Evolutionary conservation across 64 coral and sea anemone genomes (phyloP).

Genomic region (Anthopleura sola): DNA sequence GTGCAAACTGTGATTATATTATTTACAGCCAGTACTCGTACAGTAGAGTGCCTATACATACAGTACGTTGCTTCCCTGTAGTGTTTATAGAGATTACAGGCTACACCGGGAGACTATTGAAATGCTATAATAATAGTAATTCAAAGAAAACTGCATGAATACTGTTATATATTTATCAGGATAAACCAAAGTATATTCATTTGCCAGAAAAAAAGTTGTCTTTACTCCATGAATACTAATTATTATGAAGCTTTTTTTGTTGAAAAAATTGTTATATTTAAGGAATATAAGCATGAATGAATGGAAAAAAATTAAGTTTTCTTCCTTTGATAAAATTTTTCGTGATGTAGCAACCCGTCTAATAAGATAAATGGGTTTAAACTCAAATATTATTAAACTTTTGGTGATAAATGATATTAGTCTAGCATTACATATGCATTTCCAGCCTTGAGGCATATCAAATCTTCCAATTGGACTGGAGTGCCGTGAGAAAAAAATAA

Average conservation of each 20-base stretch:
- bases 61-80: background rate
- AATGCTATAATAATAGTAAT: background rate
- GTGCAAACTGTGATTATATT: background rate
- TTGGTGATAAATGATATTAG: no score
- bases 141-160: background rate
- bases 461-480: no score
- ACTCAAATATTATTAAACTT: no score
- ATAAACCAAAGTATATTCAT: background rate
- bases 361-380: no score
- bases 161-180: background rate
- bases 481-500: no score
- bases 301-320: no score
- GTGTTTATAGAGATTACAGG: background rate
- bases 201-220: background rate
- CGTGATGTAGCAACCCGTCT: no score
- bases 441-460: no score
- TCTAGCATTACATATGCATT: no score
- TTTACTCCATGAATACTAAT: background rate
- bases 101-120: background rate
- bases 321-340: no score
- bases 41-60: background rate
- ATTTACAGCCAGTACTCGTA: background rate
- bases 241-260: background rate
- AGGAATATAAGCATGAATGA: no score
- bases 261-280: no score